Evolutionary conservation across 2,888 invertebrate genomes (phyloP), one percentile per base, ranked within the genome.

Genomic region (Argyresthia goedartella): DNA sequence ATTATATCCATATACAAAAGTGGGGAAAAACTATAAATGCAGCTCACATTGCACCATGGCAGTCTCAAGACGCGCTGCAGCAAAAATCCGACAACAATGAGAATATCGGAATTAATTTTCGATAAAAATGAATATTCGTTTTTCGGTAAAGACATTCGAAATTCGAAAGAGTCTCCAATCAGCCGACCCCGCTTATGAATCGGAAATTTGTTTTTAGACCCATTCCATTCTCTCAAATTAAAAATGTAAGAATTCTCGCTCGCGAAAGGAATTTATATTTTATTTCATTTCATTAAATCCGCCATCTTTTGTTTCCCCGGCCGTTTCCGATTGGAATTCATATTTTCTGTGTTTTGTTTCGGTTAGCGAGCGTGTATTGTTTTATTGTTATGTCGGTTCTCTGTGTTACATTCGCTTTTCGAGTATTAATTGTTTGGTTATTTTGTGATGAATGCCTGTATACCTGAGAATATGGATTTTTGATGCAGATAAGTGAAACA

Each of bases 261-360:
- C 75, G 74, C 76, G 72, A 75, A 78, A 78, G 79, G 81, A 76
- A 82, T 84, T 81, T 84, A 86, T 86, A 85, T 86, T 84, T 84
- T 84, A 84, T 85, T 84, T 82, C 79, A 84, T 86, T 86, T 81
- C 81, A 82, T 82, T 84, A 82, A 85, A 84, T 82, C 84, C 84
- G 71, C 82, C 81, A 86, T 86, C 84, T 84, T 86, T 84, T 86
- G 84, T 84, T 82, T 25, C 25, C 25, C 25, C 25, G 74, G 75
- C 62, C 73, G 71, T 75, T 73, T 73, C 68, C 79, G 79, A 85
- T 82, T 69, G 85, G 85, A 82, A 85, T 86, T 85, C 85, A 86
- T 86, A 86, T 25, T 25, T 86, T 84, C 85, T 86, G 82, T 79
- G 82, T 86, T 85, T 81, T 82, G 84, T 85, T 82, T 80, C 77